Evolutionary conservation across 2,797 vertebrate species (phyloP).

Genomic region (Tachyglossus aculeatus): DNA sequence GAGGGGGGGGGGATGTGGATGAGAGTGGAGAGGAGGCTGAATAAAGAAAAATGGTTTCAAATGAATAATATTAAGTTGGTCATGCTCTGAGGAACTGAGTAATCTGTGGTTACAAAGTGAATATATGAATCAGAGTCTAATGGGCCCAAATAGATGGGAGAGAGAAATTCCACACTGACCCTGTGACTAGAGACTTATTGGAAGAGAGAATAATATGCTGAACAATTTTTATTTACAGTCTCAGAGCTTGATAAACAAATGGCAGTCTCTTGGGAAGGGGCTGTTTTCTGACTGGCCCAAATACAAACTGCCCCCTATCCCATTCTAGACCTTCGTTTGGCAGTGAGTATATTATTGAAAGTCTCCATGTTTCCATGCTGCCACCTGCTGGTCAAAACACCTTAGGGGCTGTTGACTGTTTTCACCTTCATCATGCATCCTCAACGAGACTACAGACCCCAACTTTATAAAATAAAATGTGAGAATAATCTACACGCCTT

Average conservation of each 20-base stretch:
- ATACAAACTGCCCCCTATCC: background rate
- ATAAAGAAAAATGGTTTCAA: slow-evolving; percentile 63
- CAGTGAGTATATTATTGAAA: fast-evolving
- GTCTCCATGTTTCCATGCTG: slow-evolving; percentile 4
- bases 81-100: slow-evolving; percentile 74
- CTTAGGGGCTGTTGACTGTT: background rate
- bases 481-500: no score
- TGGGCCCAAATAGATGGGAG: slow-evolving; percentile 64
- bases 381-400: slow-evolving; percentile 30
- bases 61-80: slow-evolving; percentile 75
- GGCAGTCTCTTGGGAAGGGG: background rate
- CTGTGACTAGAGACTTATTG: slow-evolving; percentile 41
- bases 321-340: background rate
- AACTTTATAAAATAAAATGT: no score
- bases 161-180: slow-evolving; percentile 63
- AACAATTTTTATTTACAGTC: slow-evolving; percentile 31
- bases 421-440: no score
- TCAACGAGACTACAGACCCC: no score
- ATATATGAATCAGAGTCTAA: slow-evolving; percentile 61
- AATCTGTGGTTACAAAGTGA: slow-evolving; percentile 70
- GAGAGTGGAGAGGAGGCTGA: slow-evolving; percentile 54
- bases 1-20: background rate
- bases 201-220: slow-evolving; percentile 31
- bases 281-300: background rate
- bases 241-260: background rate